These are phyloP conservation scores for Campoplex nolae DNA, from an alignment of 2,888 invertebrate species.

Conservation along the genomic window DNA sequence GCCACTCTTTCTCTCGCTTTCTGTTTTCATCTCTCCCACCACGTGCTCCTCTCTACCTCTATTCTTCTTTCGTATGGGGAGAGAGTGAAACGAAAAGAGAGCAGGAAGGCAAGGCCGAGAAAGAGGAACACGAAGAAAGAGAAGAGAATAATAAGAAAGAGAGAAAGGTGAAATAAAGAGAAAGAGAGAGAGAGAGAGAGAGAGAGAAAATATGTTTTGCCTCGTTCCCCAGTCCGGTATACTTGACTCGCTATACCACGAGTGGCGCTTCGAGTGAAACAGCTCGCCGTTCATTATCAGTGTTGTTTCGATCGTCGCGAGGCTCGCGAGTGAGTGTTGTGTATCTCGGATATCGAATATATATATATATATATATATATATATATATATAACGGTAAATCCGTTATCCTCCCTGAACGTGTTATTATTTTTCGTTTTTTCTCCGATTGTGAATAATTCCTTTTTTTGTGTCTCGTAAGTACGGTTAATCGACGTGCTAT, in stretches of 20 bases:
- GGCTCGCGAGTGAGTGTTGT: conserved; percentile 64
- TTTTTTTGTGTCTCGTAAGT: conserved; percentile 34
- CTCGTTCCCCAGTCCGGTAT: conserved; percentile 50
- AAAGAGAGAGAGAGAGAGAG: conserved; percentile 5
- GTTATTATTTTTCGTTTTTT: conserved; percentile 26
- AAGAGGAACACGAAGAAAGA: background rate
- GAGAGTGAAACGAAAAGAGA: background rate
- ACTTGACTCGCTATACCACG: conserved; percentile 54
- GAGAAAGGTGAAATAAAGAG: background rate
- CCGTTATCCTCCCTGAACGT: conserved; percentile 7
- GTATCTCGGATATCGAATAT: conserved; percentile 41
- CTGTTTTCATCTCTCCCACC: conserved; percentile 62
- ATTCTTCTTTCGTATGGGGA: conserved; percentile 39
- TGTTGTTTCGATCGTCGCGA: conserved; percentile 71
- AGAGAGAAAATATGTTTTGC: conserved; percentile 41
- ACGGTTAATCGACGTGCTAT: conserved; percentile 23
- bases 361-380: conserved; percentile 30
- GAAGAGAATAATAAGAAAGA: background rate
- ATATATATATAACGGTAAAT: conserved; percentile 10
- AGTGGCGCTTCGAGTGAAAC: conserved; percentile 65
- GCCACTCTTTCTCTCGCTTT: conserved; percentile 54
- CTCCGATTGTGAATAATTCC: conserved; percentile 5
- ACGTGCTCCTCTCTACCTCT: conserved; percentile 49
- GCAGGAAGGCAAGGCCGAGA: background rate
- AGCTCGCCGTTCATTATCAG: conserved; percentile 70